Evolutionary conservation across 2,113 vertebrate genomes (phyloP).

Genomic region (Dicrurus megarhynchus): DNA sequence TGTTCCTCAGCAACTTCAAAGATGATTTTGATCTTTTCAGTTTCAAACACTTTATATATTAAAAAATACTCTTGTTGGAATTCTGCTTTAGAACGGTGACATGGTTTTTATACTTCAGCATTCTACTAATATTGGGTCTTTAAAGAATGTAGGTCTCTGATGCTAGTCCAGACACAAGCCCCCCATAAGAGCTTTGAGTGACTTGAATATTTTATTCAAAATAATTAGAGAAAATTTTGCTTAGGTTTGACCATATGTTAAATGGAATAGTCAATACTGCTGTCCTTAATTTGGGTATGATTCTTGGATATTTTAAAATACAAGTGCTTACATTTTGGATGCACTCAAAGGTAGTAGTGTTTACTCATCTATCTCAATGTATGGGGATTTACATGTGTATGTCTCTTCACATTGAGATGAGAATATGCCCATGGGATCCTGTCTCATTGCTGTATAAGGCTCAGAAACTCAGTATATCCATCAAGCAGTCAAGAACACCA

Average conservation of each 20-base stretch:
- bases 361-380: not conserved
- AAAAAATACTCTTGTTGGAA: not conserved
- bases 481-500: constrained; percentile 18
- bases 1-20: not conserved
- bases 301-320: not conserved
- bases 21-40: not conserved
- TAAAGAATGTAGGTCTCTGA: not conserved
- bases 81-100: not conserved
- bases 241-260: not conserved
- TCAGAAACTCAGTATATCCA: constrained; percentile 35
- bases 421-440: constrained; percentile 25
- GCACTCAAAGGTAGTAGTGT: not conserved
- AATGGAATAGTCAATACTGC: not conserved
- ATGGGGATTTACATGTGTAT: constrained; percentile 19
- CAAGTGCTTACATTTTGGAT: not conserved
- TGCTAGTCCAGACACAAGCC: not conserved
- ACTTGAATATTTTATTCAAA: not conserved
- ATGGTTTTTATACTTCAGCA: not conserved
- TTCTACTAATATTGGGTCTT: not conserved
- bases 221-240: not conserved
- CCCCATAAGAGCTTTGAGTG: not conserved
- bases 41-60: not conserved
- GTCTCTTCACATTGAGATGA: not conserved
- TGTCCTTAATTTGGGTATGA: not conserved
- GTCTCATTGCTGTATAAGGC: constrained; percentile 1